A percentile compares a stretch with the other conserved stretches of the same genome.
These are phyloP conservation scores for Sphyrna mokarran DNA, from an alignment of 2,113 vertebrate genomes.

Conservation along the genomic window DNA sequence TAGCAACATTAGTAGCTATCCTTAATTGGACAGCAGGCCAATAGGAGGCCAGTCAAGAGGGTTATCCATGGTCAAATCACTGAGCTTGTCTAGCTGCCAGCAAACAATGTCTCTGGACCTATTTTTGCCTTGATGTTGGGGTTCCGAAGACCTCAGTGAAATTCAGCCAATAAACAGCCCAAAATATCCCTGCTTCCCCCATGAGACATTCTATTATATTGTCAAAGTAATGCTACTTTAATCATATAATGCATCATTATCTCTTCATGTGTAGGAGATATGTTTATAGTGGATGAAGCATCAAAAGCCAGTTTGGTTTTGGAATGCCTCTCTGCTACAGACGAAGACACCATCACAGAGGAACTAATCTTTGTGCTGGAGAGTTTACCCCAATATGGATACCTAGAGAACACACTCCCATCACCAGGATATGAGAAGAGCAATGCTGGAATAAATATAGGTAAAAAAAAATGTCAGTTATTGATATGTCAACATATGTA, in stretches of 20 bases:
- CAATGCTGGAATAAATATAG: constrained; percentile 51
- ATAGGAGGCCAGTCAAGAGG: too few relatives aligned
- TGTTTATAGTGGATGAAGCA: constrained; percentile 56
- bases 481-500: too few relatives aligned
- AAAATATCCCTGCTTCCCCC: background rate
- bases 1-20: too few relatives aligned
- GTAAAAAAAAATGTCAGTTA: constrained; percentile 42
- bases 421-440: constrained; percentile 58
- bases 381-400: constrained; percentile 49
- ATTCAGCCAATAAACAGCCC: background rate
- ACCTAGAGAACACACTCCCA: constrained; percentile 61
- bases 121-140: background rate
- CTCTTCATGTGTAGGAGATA: constrained; percentile 43
- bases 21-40: too few relatives aligned
- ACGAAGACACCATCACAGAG: constrained; percentile 54
- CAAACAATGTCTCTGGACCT: background rate
- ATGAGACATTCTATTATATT: background rate
- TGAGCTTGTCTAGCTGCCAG: too few relatives aligned
- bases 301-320: constrained; percentile 45
- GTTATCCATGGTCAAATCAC: too few relatives aligned
- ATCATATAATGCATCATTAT: background rate
- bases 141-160: background rate
- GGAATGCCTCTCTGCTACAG: constrained; percentile 52
- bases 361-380: constrained; percentile 61
- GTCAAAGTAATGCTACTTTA: background rate